phyloP scores from a whole-genome alignment of 2,888 invertebrate genomes.

The Dioctria linearis region DNA sequence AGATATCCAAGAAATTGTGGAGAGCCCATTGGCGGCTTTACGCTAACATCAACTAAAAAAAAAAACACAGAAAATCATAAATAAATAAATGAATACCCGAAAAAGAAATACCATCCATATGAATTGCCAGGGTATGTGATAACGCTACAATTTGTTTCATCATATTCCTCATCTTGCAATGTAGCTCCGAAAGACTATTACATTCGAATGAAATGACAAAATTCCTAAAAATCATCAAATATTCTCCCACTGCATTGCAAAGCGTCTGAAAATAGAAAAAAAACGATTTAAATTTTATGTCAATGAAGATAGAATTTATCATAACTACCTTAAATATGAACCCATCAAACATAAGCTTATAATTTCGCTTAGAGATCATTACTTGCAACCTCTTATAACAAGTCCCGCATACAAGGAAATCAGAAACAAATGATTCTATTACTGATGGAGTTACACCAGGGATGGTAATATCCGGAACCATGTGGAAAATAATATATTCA shows the following conservation, averaged over 20 bases:
- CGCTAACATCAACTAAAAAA: constrained; percentile 61
- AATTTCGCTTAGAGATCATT: constrained; percentile 64
- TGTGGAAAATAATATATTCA: constrained; percentile 70
- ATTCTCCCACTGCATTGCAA: constrained; percentile 75
- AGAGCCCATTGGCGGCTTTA: constrained; percentile 64
- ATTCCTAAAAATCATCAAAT: constrained; percentile 75
- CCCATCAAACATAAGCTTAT: constrained; percentile 65
- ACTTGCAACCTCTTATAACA: constrained; percentile 66
- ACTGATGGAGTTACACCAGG: constrained; percentile 72
- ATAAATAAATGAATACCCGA: not conserved
- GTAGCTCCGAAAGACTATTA: constrained; percentile 63
- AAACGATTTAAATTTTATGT: not conserved
- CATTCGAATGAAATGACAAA: constrained; percentile 64
- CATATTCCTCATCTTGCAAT: constrained; percentile 63
- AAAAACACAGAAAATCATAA: constrained; percentile 28
- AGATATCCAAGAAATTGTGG: constrained; percentile 65
- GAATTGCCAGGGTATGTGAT: constrained; percentile 64
- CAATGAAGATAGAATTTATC: not conserved
- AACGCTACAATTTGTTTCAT: constrained; percentile 66
- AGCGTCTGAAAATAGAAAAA: constrained; percentile 72
- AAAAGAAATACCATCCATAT: constrained; percentile 60
- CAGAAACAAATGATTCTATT: constrained; percentile 68
- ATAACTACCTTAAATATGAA: constrained; percentile 65
- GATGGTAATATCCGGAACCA: constrained; percentile 71
- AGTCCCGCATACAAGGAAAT: constrained; percentile 67